A percentile compares a stretch with the other conserved stretches of the same genome.
phyloP scores from a whole-genome alignment of 2,797 vertebrate genomes.

The Avahi laniger region DNA sequence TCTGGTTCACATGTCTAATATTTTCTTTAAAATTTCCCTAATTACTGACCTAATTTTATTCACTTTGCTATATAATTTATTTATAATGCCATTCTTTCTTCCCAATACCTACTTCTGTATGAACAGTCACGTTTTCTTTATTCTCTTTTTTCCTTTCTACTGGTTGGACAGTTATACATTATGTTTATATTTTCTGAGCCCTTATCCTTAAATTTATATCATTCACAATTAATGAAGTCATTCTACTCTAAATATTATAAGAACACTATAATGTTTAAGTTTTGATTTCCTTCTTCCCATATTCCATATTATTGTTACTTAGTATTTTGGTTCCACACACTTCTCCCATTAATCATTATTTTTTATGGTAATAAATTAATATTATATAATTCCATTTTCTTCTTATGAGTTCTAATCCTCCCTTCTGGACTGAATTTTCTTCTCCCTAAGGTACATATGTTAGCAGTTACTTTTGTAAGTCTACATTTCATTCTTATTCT shows the following conservation, averaged over 20 bases:
- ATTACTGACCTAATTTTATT: neutral
- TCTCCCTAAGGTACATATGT: neutral
- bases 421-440: neutral
- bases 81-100: neutral
- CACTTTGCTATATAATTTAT: neutral
- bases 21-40: neutral
- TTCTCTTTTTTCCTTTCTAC: neutral
- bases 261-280: neutral
- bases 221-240: neutral
- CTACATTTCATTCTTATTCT: neutral
- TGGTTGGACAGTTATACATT: neutral
- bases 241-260: neutral
- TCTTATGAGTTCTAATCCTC: neutral
- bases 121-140: neutral
- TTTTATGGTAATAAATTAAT: neutral
- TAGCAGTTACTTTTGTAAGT: neutral
- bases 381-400: neutral
- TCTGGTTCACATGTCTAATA: neutral
- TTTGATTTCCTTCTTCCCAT: neutral
- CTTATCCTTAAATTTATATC: neutral
- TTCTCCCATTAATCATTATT: neutral
- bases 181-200: neutral
- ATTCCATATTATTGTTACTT: neutral
- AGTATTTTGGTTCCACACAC: neutral
- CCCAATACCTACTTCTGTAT: neutral